phyloP scores from a whole-genome alignment of 2,888 invertebrate species.

The Calephelis perditalis region DNA sequence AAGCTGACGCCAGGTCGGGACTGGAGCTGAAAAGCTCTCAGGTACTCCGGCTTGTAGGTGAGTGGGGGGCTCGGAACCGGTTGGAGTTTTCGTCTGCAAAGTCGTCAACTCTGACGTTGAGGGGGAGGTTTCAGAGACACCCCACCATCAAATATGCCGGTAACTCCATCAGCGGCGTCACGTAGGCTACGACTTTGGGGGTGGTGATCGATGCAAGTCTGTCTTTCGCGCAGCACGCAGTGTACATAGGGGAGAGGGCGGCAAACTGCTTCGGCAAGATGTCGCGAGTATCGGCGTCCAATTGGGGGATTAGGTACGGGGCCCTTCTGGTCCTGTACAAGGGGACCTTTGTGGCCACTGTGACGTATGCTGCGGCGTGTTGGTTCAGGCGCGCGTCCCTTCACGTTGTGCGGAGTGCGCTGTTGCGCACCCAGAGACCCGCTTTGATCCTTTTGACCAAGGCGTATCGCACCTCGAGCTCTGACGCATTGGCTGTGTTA shows the following conservation, averaged over 20 bases:
- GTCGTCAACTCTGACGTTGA: conserved; percentile 26
- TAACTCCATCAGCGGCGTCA: conserved; percentile 18
- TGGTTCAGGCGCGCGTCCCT: conserved; percentile 19
- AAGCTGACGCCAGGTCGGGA: conserved; percentile 9
- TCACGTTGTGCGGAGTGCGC: conserved; percentile 23
- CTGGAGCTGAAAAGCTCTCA: not conserved
- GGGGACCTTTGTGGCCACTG: conserved; percentile 27
- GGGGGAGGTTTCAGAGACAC: conserved; percentile 20
- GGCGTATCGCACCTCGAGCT: conserved; percentile 34
- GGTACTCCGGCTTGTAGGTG: not conserved
- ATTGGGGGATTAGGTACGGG: conserved; percentile 31
- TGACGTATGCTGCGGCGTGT: conserved; percentile 28
- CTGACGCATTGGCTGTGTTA: conserved; percentile 32
- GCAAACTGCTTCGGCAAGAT: no score
- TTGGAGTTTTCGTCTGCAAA: conserved; percentile 31
- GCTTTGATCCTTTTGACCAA: conserved; percentile 29
- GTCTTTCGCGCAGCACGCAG: conserved; percentile 23
- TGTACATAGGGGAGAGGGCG: conserved; percentile 17
- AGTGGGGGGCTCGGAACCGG: conserved; percentile 16
- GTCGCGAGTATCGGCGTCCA: conserved; percentile 32
- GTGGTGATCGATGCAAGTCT: conserved; percentile 28
- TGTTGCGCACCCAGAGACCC: conserved; percentile 28
- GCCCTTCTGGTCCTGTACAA: conserved; percentile 27
- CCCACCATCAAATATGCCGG: conserved; percentile 5
- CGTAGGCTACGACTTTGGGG: conserved; percentile 10